Conservation (phyloP, 1,140 invertebrate species). For the Leptonema lineaticorne region DNA sequence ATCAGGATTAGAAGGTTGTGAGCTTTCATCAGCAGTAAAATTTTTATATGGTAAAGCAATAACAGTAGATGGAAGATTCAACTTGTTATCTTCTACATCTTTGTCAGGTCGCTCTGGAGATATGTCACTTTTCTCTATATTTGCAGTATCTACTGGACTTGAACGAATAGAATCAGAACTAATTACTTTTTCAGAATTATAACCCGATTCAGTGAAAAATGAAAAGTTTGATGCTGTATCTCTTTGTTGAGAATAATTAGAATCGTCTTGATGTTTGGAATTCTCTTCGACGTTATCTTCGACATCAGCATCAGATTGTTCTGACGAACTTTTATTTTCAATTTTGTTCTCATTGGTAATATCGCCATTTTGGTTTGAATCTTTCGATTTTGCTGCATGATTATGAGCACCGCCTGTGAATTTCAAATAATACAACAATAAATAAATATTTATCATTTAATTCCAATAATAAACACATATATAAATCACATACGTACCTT, state of each 20-base stretch:
- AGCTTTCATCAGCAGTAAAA: slow-evolving; percentile 48
- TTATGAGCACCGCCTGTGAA: slow-evolving; percentile 8
- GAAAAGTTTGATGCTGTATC: slow-evolving; percentile 50
- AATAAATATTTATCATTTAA: slow-evolving; percentile 30
- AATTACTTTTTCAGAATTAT: slow-evolving; percentile 68
- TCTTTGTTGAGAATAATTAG: slow-evolving; percentile 44
- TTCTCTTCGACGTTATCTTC: slow-evolving; percentile 75
- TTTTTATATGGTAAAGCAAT: slow-evolving; percentile 52
- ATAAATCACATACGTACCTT: slow-evolving; percentile 18
- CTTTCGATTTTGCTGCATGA: slow-evolving; percentile 21
- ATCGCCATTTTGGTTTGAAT: slow-evolving; percentile 27
- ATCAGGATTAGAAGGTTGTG: slow-evolving; percentile 52
- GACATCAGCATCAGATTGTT: slow-evolving; percentile 74
- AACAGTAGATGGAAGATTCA: slow-evolving; percentile 43
- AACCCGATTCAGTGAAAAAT: slow-evolving; percentile 62
- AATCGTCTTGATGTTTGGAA: slow-evolving; percentile 44
- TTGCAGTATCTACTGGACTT: slow-evolving; percentile 55
- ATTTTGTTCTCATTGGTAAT: slow-evolving; percentile 22
- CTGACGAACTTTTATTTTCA: slow-evolving; percentile 60
- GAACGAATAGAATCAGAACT: slow-evolving; percentile 53
- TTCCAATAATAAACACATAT: background rate
- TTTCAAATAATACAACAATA: slow-evolving; percentile 19
- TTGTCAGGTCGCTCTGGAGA: slow-evolving; percentile 58
- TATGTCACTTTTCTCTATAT: slow-evolving; percentile 57
- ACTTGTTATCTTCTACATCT: slow-evolving; percentile 48